These are phyloP conservation scores for Enteromius trimaculatus DNA, from an alignment of 2,797 vertebrate species.

Conservation along the genomic window DNA sequence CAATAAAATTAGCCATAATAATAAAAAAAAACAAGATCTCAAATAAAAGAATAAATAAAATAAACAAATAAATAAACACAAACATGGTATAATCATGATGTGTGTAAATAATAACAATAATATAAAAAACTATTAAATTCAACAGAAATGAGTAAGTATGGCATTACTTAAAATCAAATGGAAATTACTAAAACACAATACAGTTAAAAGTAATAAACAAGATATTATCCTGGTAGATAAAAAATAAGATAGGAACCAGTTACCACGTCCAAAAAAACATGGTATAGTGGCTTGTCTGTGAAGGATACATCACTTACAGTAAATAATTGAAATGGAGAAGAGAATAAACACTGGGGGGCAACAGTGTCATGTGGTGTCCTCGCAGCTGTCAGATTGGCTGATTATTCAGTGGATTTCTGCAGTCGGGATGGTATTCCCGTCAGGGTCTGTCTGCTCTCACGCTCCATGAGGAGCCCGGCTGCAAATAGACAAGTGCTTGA, in stretches of 20 bases:
- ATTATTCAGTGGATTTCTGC: constrained; percentile 5
- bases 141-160: background rate
- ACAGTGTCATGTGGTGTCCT: constrained; percentile 33
- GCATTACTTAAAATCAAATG: background rate
- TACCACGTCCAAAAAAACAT: background rate
- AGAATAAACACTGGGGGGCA: constrained; percentile 37
- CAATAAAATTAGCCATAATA: too few relatives aligned
- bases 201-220: background rate
- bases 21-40: background rate
- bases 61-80: background rate
- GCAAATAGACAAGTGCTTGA: constrained; percentile 18
- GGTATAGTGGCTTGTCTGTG: background rate
- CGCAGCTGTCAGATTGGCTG: background rate
- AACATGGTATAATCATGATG: background rate
- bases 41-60: background rate
- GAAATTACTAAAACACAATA: background rate
- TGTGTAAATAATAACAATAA: background rate
- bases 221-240: background rate
- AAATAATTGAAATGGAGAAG: constrained; percentile 3
- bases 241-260: background rate
- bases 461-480: background rate
- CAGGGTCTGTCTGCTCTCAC: background rate
- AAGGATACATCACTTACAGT: background rate
- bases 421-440: constrained; percentile 8
- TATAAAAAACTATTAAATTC: background rate